These are phyloP conservation scores for Terrapene triunguis DNA, from an alignment of 2,113 vertebrate species.

Conservation along the genomic window DNA sequence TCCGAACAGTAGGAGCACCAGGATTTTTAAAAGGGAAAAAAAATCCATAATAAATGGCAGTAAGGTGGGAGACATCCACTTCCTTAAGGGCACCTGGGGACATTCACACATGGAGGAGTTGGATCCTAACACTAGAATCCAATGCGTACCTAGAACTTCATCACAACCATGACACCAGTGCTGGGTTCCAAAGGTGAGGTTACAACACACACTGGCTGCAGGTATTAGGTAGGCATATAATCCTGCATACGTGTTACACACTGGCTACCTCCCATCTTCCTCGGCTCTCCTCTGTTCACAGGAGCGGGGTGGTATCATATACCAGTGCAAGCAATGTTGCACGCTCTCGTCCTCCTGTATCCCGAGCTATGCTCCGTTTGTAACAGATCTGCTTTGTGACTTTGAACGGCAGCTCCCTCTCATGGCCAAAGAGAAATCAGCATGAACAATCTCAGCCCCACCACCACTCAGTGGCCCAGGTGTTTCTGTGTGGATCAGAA, in stretches of 20 bases:
- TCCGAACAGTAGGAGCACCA: not conserved
- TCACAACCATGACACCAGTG: not conserved
- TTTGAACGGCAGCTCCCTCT: conserved; percentile 63
- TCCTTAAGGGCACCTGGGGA: not conserved
- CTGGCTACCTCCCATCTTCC: not conserved
- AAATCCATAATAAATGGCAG: not conserved
- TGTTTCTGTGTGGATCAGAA: not conserved
- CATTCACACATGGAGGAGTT: not conserved
- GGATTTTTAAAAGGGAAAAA: not conserved
- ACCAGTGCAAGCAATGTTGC: not conserved
- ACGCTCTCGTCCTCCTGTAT: accelerated
- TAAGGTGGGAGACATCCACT: not conserved
- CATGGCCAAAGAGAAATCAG: conserved; percentile 11
- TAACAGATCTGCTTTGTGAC: accelerated
- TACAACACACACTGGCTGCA: not conserved
- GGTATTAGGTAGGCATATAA: not conserved
- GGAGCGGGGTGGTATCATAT: not conserved
- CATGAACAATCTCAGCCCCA: not conserved
- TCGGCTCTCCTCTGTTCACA: not conserved
- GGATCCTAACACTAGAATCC: not conserved
- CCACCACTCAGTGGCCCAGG: accelerated
- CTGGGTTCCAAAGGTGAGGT: not conserved
- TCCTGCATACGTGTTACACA: not conserved
- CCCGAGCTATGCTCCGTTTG: accelerated
- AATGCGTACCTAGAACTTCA: not conserved